phyloP scores from a whole-genome alignment of 2,888 invertebrate species.

The Pecten maximus region DNA sequence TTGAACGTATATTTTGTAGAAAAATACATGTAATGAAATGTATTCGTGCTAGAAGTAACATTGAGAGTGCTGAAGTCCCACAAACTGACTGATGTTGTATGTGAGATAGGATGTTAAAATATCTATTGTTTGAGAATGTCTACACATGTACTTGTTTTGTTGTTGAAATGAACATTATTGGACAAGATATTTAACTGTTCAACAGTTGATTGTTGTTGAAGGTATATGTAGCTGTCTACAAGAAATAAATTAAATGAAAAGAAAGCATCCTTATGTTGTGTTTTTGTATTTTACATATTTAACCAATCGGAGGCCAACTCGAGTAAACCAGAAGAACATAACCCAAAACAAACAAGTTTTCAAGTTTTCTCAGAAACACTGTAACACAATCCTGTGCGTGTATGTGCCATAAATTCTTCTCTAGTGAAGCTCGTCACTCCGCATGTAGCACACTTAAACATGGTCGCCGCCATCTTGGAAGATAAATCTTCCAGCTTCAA shows the following conservation, averaged over 20 bases:
- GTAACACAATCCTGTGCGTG: no score
- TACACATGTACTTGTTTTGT: slow-evolving; percentile 21
- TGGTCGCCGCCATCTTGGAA: no score
- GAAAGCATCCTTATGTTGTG: no score
- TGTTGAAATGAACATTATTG: slow-evolving; percentile 3
- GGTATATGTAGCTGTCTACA: slow-evolving; percentile 24
- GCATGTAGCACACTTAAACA: no score
- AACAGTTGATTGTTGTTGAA: slow-evolving; percentile 32
- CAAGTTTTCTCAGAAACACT: no score
- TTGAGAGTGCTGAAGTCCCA: slow-evolving; percentile 21
- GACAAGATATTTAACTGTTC: slow-evolving; percentile 7
- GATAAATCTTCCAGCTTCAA: no score
- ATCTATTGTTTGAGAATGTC: background rate
- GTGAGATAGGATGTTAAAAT: background rate
- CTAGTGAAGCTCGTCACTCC: no score
- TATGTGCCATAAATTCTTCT: no score
- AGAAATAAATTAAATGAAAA: slow-evolving; percentile 20
- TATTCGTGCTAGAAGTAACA: background rate
- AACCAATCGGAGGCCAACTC: no score
- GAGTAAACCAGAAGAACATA: no score
- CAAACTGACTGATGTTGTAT: background rate
- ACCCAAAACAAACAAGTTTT: no score
- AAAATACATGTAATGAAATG: background rate
- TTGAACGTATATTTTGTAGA: background rate
- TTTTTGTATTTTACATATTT: no score